Evolutionary conservation across 2,888 invertebrate species (phyloP).

Genomic region (Phyto melanocephala): DNA sequence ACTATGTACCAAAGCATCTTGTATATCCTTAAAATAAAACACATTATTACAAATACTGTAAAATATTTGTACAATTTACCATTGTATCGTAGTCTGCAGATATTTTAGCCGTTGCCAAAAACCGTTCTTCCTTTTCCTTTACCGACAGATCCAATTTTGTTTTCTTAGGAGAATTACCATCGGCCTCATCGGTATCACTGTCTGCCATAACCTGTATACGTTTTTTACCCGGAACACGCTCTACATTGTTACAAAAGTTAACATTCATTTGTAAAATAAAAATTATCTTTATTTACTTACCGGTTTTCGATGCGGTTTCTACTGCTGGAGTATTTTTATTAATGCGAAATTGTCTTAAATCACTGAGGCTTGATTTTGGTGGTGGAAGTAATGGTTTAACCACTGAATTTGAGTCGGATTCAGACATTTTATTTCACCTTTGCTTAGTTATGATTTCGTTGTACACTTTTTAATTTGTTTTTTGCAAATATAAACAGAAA

Average conservation of each 20-base stretch:
- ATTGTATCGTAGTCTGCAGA: constrained; percentile 77
- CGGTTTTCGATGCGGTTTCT: constrained; percentile 64
- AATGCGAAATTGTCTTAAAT: constrained; percentile 76
- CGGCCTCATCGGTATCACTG: constrained; percentile 77
- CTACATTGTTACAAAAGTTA: constrained; percentile 64
- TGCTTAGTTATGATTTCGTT: background rate
- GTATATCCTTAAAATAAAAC: constrained; percentile 74
- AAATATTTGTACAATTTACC: constrained; percentile 69
- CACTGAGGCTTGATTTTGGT: constrained; percentile 72
- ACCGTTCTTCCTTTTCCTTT: constrained; percentile 77
- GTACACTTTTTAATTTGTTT: background rate
- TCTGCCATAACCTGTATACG: constrained; percentile 77
- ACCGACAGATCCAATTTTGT: constrained; percentile 73
- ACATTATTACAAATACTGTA: background rate
- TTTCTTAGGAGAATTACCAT: constrained; percentile 72
- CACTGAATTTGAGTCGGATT: constrained; percentile 69
- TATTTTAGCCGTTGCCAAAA: constrained; percentile 76
- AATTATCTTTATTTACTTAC: constrained; percentile 62
- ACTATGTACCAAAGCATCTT: constrained; percentile 78
- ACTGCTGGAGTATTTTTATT: constrained; percentile 70
- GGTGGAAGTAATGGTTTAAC: constrained; percentile 67
- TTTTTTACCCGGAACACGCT: constrained; percentile 77
- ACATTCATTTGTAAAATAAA: background rate
- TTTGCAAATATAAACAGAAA: constrained; percentile 17
- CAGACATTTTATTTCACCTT: constrained; percentile 69